Conservation (phyloP, 92 coral and sea anemone species). For the Epizoanthus illoricatus region DNA sequence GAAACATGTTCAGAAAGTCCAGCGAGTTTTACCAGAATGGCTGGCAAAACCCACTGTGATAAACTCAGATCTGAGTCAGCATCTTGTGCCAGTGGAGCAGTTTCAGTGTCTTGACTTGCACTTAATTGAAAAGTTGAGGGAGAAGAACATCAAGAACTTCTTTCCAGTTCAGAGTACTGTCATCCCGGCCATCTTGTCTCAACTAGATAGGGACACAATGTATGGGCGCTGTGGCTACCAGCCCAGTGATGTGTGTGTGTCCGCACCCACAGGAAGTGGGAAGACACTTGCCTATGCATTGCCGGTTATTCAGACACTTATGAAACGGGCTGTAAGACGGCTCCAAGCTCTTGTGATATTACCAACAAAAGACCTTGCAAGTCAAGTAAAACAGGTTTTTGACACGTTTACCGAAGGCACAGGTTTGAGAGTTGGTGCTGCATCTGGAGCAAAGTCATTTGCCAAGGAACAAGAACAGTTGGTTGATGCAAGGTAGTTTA, state of each 20-base stretch:
- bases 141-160: constrained; percentile 62
- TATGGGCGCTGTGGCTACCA: constrained; percentile 72
- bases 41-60: constrained; percentile 77
- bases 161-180: constrained; percentile 89
- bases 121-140: constrained; percentile 53
- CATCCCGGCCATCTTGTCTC: constrained; percentile 73
- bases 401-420: constrained; percentile 76
- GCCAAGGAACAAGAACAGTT: constrained; percentile 82
- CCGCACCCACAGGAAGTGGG: constrained; percentile 99
- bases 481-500: constrained; percentile 63
- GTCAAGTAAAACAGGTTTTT: constrained; percentile 92
- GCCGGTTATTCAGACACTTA: constrained; percentile 74
- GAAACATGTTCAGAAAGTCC: constrained; percentile 61
- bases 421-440: constrained; percentile 81
- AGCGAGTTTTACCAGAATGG: constrained; percentile 85
- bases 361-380: constrained; percentile 94
- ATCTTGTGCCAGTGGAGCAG: constrained; percentile 62
- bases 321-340: constrained; percentile 58
- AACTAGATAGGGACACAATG: constrained; percentile 51
- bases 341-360: constrained; percentile 82
- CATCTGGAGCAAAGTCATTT: constrained; percentile 82
- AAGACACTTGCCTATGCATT: constrained; percentile 93
- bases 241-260: constrained; percentile 89
- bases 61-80: constrained; percentile 61
- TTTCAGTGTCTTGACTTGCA: constrained; percentile 59